Percentiles rank a stretch among this genome's conserved stretches.
phyloP scores from a whole-genome alignment of 2,888 invertebrate species.

The Drosophila dives region DNA sequence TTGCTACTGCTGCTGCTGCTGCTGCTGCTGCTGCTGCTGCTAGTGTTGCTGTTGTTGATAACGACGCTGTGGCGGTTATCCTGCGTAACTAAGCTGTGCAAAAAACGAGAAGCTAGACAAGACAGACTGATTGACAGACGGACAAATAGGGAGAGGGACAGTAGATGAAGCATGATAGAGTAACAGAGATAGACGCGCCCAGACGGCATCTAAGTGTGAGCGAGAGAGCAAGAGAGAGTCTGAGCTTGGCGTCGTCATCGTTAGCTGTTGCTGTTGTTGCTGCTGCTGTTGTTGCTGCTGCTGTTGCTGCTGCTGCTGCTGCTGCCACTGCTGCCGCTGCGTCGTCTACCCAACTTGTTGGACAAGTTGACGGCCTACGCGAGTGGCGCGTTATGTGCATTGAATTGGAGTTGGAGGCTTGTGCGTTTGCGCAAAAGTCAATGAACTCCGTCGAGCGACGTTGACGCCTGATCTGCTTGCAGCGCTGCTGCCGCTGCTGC shows the following conservation, averaged over 20 bases:
- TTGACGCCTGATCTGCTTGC: slow-evolving; percentile 52
- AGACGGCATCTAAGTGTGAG: slow-evolving; percentile 1
- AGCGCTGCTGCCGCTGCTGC: slow-evolving; percentile 45
- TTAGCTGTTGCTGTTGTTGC: slow-evolving; percentile 33
- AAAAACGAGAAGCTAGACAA: slow-evolving; percentile 24
- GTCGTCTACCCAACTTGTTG: slow-evolving; percentile 81
- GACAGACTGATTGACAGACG: slow-evolving; percentile 11
- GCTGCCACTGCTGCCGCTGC: slow-evolving; percentile 42
- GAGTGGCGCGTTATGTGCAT: slow-evolving; percentile 74
- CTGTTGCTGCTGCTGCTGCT: slow-evolving; percentile 24
- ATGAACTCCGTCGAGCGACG: slow-evolving; percentile 68
- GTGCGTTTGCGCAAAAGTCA: slow-evolving; percentile 79
- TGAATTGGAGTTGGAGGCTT: slow-evolving; percentile 78
- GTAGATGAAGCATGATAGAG: slow-evolving; percentile 9
- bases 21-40: slow-evolving; percentile 1
- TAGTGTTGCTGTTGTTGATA: slow-evolving; percentile 11
- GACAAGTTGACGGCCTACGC: slow-evolving; percentile 80
- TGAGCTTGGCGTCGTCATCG: slow-evolving; percentile 42
- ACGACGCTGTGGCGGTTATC: slow-evolving; percentile 46
- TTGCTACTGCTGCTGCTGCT: slow-evolving; percentile 21
- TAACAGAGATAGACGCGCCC: slow-evolving; percentile 2
- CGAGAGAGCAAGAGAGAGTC: slow-evolving; percentile 21
- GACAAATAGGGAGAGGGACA: slow-evolving; percentile 25
- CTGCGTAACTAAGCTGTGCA: slow-evolving; percentile 53
- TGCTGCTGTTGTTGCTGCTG: slow-evolving; percentile 21